phyloP scores from a whole-genome alignment of 92 coral and sea anemone species.

The Siderastrea siderea region DNA sequence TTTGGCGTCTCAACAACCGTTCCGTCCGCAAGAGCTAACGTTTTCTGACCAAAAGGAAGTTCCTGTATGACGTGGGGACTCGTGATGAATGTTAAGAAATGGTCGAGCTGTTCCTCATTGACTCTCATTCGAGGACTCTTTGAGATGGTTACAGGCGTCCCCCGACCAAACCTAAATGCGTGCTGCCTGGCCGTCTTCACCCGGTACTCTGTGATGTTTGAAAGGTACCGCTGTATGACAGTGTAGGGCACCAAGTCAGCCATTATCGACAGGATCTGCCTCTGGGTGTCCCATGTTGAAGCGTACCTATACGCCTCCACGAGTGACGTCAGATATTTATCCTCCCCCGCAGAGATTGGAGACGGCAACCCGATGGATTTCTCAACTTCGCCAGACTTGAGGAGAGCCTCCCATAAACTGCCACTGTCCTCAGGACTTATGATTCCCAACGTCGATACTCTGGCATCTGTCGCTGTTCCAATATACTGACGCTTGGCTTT shows the following conservation, averaged over 20 bases:
- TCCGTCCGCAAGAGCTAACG: constrained; percentile 34
- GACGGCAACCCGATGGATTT: constrained; percentile 8
- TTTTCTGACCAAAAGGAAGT: constrained; percentile 53
- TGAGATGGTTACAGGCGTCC: constrained; percentile 41
- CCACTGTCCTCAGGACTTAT: constrained; percentile 28
- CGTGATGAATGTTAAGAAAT: constrained; percentile 51
- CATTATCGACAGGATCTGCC: constrained; percentile 45
- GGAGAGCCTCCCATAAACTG: constrained; percentile 29
- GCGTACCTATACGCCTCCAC: constrained; percentile 35
- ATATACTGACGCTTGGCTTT: constrained; percentile 33
- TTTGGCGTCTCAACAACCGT: constrained; percentile 50
- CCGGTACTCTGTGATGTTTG: constrained; percentile 46
- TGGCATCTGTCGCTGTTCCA: constrained; percentile 24
- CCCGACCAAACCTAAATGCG: constrained; percentile 42
- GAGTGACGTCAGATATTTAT: constrained; percentile 32
- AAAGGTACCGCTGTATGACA: constrained; percentile 31
- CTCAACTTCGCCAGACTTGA: constrained; percentile 12
- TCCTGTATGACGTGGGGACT: constrained; percentile 62
- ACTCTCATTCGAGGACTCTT: constrained; percentile 54
- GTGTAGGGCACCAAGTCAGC: constrained; percentile 39
- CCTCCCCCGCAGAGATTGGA: constrained; percentile 27
- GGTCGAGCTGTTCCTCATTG: constrained; percentile 47
- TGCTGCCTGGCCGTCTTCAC: constrained; percentile 49
- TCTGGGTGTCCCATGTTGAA: constrained; percentile 33
- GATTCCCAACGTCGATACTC: constrained; percentile 25